These are phyloP conservation scores for Brachyalestes nurse DNA, from an alignment of 2,797 vertebrate species.

Conservation along the genomic window DNA sequence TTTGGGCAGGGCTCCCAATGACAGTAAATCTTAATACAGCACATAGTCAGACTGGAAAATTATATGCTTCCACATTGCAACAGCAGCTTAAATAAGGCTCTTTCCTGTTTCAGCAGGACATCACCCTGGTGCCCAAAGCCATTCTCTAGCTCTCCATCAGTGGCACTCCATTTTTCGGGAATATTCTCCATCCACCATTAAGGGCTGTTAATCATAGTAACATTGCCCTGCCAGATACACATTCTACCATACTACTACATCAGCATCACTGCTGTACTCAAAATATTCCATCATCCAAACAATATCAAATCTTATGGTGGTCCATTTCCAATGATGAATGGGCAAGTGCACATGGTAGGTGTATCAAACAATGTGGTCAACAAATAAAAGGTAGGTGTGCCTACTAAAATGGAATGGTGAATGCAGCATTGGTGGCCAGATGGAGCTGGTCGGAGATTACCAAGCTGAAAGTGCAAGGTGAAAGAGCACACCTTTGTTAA, in stretches of 20 bases:
- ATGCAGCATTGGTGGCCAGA: not conserved
- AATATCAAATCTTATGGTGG: not conserved
- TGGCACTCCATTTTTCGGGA: no score
- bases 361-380: not conserved
- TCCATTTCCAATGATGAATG: not conserved
- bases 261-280: not conserved
- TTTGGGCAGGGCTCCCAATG: no score
- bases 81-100: no score
- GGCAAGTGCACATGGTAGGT: not conserved
- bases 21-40: no score
- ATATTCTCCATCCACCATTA: no score
- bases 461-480: slow-evolving; percentile 36
- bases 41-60: no score
- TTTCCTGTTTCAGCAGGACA: no score
- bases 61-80: no score
- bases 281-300: not conserved
- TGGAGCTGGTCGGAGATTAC: slow-evolving; percentile 25
- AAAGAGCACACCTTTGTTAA: slow-evolving; percentile 75
- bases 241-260: not conserved
- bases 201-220: not conserved
- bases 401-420: not conserved
- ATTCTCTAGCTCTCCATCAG: no score
- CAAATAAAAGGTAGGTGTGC: not conserved
- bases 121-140: no score
- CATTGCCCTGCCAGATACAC: not conserved